Conservation (phyloP, 1,140 invertebrate species). For the Tetragonula clypearis region DNA sequence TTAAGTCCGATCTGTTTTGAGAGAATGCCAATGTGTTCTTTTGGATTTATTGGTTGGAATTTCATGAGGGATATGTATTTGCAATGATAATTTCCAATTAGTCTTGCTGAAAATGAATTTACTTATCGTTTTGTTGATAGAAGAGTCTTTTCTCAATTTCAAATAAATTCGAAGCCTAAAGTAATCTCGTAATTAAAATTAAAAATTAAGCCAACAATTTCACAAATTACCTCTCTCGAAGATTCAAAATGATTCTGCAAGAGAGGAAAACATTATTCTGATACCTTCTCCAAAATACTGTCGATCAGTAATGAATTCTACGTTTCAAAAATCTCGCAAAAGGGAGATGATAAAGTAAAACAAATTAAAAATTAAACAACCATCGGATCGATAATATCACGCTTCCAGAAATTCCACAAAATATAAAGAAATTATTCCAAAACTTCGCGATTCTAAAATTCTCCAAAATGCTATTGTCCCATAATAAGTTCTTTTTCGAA, state of each 20-base stretch:
- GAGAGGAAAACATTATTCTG: background rate
- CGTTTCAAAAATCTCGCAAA: no score
- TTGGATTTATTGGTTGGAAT: no score
- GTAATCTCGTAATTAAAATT: background rate
- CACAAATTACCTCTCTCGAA: fast-evolving
- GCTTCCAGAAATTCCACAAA: background rate
- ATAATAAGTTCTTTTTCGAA: background rate
- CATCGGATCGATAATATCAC: no score
- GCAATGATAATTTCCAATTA: no score
- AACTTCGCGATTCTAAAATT: background rate
- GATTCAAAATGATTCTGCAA: background rate
- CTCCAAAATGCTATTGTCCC: background rate
- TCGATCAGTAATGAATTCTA: background rate
- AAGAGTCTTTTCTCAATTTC: background rate
- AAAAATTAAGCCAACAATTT: background rate
- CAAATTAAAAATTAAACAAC: no score
- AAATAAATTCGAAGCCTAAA: background rate
- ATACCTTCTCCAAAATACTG: background rate
- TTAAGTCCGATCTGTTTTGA: background rate
- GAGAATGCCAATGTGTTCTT: background rate
- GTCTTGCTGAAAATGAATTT: no score
- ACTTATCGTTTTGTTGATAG: no score
- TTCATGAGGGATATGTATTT: no score
- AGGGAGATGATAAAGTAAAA: no score
- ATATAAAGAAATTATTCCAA: background rate